phyloP scores from a whole-genome alignment of 2,113 vertebrate species.

The Vidua macroura region DNA sequence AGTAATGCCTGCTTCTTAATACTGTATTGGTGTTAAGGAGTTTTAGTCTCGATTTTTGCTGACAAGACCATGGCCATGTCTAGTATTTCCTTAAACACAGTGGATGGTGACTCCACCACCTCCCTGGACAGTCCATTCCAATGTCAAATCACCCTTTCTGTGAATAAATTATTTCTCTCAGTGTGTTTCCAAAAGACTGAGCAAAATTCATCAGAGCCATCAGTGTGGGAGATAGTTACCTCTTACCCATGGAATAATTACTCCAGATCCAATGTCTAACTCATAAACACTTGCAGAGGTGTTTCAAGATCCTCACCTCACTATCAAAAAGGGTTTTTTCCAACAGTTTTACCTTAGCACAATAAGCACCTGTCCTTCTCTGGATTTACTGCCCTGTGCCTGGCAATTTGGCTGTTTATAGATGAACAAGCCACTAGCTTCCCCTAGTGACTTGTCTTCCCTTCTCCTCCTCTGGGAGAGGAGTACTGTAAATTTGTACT shows the following conservation, averaged over 20 bases:
- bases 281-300: not conserved
- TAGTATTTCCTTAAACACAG: not conserved
- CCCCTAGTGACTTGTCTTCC: not conserved
- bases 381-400: rapidly evolving
- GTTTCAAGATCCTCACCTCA: rapidly evolving
- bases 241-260: not conserved
- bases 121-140: not conserved
- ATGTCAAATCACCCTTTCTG: not conserved
- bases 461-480: not conserved
- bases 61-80: not conserved
- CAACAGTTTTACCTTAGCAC: not conserved
- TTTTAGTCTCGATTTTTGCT: not conserved
- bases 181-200: rapidly evolving
- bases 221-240: rapidly evolving
- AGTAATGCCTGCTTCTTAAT: not conserved
- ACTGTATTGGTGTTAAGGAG: not conserved
- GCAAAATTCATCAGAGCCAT: not conserved
- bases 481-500: rapidly evolving
- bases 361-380: too few species aligned
- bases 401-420: rapidly evolving
- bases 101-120: not conserved
- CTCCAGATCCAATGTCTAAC: rapidly evolving
- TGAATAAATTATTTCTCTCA: not conserved
- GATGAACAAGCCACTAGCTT: not conserved
- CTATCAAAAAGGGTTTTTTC: rapidly evolving